Conservation (phyloP, 2,888 invertebrate species). For the Erebia aethiops region DNA sequence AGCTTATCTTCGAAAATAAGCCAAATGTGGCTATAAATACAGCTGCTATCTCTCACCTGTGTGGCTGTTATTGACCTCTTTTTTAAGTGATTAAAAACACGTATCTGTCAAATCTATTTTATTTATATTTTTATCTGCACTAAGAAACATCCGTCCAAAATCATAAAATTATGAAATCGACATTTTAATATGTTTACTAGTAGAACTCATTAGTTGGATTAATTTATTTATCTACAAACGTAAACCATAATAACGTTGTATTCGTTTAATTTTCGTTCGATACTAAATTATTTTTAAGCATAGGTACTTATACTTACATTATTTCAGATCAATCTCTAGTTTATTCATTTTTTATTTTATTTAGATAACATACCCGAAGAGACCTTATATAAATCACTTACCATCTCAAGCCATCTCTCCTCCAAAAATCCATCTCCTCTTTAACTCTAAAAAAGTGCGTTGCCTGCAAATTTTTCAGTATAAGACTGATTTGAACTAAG, state of each 20-base stretch:
- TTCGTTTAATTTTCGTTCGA: background rate
- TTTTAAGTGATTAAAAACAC: slow-evolving; percentile 23
- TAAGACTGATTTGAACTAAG: too few relatives aligned
- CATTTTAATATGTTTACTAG: slow-evolving; percentile 9
- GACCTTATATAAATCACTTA: too few relatives aligned
- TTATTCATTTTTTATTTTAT: too few relatives aligned
- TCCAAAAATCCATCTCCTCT: too few relatives aligned
- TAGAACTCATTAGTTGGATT: background rate
- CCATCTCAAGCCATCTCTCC: too few relatives aligned
- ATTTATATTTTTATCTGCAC: slow-evolving; percentile 15
- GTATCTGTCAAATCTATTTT: slow-evolving; percentile 23
- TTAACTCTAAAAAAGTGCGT: too few relatives aligned
- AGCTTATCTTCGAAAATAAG: slow-evolving; percentile 29
- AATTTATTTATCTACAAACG: background rate
- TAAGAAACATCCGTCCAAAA: slow-evolving; percentile 22
- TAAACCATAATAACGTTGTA: background rate
- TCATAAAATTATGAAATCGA: slow-evolving; percentile 19
- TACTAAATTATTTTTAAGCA: too few relatives aligned
- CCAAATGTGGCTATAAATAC: slow-evolving; percentile 29
- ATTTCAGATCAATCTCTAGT: too few relatives aligned
- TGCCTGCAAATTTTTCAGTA: too few relatives aligned
- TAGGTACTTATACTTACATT: too few relatives aligned
- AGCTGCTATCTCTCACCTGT: slow-evolving; percentile 31
- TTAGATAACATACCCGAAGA: too few relatives aligned
- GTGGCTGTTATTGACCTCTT: slow-evolving; percentile 25